Percentiles rank a stretch among this genome's conserved stretches.
phyloP scores from a whole-genome alignment of 2,113 vertebrate genomes.

The Onychostoma macrolepis region DNA sequence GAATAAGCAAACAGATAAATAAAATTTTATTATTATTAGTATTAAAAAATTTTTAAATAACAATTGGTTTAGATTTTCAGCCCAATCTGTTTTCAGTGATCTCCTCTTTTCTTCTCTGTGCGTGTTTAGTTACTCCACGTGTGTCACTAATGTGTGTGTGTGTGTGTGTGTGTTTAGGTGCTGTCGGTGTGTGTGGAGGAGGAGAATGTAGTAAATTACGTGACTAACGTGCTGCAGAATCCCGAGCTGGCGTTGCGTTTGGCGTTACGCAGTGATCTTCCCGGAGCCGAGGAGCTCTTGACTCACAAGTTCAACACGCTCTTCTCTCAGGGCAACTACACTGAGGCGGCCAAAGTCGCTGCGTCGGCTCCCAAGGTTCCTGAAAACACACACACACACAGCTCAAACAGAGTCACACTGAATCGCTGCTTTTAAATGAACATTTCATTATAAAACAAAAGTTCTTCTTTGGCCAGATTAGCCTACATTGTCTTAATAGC shows the following conservation, averaged over 20 bases:
- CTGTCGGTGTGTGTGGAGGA: conserved; percentile 94
- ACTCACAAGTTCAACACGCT: conserved; percentile 87
- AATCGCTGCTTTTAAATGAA: too few relatives aligned
- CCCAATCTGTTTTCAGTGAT: neutral
- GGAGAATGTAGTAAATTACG: conserved; percentile 93
- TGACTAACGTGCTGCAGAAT: conserved; percentile 89
- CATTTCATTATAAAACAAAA: too few relatives aligned
- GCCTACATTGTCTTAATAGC: too few relatives aligned
- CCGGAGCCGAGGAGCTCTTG: conserved; percentile 91
- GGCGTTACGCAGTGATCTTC: conserved; percentile 87
- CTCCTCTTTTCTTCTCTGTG: neutral
- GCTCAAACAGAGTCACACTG: too few relatives aligned
- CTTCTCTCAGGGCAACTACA: conserved; percentile 88
- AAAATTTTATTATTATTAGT: too few relatives aligned
- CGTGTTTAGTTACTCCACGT: neutral
- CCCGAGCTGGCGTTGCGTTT: conserved; percentile 88
- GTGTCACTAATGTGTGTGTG: neutral
- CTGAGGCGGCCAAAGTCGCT: conserved; percentile 91
- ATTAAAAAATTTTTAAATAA: neutral
- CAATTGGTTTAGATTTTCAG: neutral
- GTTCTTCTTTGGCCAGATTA: too few relatives aligned
- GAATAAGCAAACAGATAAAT: neutral
- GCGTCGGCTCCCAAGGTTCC: conserved; percentile 89
- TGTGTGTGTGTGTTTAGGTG: conserved; percentile 72
- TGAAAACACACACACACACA: too few relatives aligned